Evolutionary conservation across 2,888 invertebrate species (phyloP).

Genomic region (Drosophila tripunctata): DNA sequence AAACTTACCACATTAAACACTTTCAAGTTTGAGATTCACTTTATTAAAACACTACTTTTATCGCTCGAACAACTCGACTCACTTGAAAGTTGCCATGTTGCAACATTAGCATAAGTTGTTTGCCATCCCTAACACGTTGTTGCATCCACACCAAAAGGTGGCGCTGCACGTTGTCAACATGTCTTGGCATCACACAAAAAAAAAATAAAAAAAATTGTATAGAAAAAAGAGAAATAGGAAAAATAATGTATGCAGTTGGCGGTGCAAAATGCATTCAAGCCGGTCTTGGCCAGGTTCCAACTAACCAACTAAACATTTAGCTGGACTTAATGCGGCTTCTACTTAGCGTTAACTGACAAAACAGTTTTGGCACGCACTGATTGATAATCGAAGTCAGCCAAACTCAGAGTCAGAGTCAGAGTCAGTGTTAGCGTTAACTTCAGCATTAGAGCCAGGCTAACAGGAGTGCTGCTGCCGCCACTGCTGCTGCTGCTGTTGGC

Average conservation of each 20-base stretch:
- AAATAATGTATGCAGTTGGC: constrained; percentile 52
- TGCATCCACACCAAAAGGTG: constrained; percentile 45
- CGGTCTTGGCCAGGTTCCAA: constrained; percentile 29
- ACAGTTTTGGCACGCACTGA: constrained; percentile 80
- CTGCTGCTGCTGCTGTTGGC: background rate
- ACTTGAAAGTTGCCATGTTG: background rate
- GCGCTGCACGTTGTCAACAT: constrained; percentile 67
- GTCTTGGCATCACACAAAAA: constrained; percentile 32
- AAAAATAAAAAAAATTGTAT: too few relatives aligned
- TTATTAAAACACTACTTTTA: background rate
- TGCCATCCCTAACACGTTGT: constrained; percentile 58
- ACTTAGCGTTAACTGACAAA: constrained; percentile 75
- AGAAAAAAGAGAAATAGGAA: background rate
- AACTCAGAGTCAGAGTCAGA: constrained; percentile 4
- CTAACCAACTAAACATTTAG: constrained; percentile 21
- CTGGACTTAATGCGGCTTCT: constrained; percentile 65
- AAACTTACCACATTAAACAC: background rate
- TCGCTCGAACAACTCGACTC: background rate
- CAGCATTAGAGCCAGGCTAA: constrained; percentile 4
- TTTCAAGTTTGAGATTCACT: background rate
- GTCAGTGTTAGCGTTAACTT: background rate
- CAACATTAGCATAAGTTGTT: constrained; percentile 8
- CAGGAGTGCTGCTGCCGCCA: too few relatives aligned
- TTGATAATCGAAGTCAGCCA: constrained; percentile 69
- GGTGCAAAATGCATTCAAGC: constrained; percentile 32